Evolutionary conservation across 2,888 invertebrate species (phyloP).

Genomic region (Bedellia somnulentella): DNA sequence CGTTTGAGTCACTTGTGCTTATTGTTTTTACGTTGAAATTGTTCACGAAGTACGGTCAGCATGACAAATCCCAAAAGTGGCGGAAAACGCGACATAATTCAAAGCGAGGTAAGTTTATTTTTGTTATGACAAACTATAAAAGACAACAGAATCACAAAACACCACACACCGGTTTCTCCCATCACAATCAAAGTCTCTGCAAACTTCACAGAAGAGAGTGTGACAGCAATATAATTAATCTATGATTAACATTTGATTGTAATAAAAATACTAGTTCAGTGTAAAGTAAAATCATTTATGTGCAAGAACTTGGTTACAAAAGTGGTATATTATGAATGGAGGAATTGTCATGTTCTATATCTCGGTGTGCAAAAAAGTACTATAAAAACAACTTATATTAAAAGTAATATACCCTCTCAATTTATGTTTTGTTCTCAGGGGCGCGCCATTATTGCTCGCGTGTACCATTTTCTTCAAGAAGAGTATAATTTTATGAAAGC

Average conservation of each 20-base stretch:
- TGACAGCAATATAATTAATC: conserved; percentile 1
- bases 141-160: not conserved
- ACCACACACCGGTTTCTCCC: not conserved
- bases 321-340: no score
- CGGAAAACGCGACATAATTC: not conserved
- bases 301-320: no score
- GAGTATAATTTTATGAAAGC: conserved; percentile 4
- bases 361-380: no score
- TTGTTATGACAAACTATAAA: not conserved
- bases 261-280: not conserved
- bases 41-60: not conserved
- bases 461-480: conserved; percentile 3
- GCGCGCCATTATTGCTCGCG: conserved; percentile 1
- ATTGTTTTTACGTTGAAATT: no score
- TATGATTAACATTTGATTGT: conserved; percentile 3
- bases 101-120: not conserved
- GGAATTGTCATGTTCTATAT: no score
- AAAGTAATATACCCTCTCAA: not conserved
- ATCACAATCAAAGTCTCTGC: conserved; percentile 1
- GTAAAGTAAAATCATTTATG: not conserved
- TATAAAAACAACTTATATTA: not conserved
- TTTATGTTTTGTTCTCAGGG: not conserved
- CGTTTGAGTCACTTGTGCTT: not conserved
- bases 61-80: not conserved
- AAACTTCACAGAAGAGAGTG: not conserved